Base-by-base conservation (phyloP, 1,140 invertebrate genomes). In the Diuraphis noxia region DNA sequence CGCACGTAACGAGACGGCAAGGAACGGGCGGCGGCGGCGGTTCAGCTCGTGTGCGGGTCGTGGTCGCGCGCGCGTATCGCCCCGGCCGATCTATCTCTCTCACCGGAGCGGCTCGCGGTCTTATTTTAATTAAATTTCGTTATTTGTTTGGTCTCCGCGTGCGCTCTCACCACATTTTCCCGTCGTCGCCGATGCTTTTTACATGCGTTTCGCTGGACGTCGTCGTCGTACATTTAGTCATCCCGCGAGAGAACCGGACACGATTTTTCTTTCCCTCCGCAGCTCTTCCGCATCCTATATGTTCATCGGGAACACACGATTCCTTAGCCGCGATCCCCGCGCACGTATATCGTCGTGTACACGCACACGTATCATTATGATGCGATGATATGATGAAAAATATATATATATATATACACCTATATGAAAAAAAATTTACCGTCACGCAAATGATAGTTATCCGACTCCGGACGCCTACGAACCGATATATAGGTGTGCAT, bases 41-140 rank as follows among this genome's bases (percentile, higher is more conserved):
- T 25, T 46, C 43, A 25, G 84, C 34, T 52, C 84, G 84, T 25
- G 85, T 34, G 38, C 46, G 56, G 56, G 56, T 63, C 56, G 56
- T 72, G 56, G 56, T 72, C 56, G n/a, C 30, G 30, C 13, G 0
- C 56, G 56, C 23, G 21, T 52, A 52, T 87, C 85, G 49, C 7
- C 23, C 23, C 46, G 25, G 46, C 23, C 49, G 46, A 87, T 87
- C 85, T 52, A 9, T 38, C 30, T 36, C 30, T 56, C 34, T 34
- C 43, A 7, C 25, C n/a, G 43, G 84, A 34, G 23, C 1, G 56
- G 56, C 25, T 34, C 30, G 38, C 38, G 43, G 43, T 52, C 38
- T 87, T 56, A 38, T 56, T 87, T 56, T 38, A 38, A 87, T 87
- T 87, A 56, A 38, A 38, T 87, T 87, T 56, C 23, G 49, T 87